phyloP scores from a whole-genome alignment of 1,140 invertebrate genomes.

The Camponotus vicinus region DNA sequence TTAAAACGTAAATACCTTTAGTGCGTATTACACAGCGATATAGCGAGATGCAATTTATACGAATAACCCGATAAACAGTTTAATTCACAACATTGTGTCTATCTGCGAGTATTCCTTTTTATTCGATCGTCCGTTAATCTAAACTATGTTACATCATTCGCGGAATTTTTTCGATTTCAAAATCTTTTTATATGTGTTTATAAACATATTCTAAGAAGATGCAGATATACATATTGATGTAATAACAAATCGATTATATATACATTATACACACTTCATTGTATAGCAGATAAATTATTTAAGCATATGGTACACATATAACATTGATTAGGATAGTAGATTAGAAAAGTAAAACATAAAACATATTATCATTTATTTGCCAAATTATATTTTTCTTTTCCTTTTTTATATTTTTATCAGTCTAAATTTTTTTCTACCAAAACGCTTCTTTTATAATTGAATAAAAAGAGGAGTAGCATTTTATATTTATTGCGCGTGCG shows the following conservation, averaged over 20 bases:
- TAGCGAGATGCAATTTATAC: not conserved
- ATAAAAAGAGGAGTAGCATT: not conserved
- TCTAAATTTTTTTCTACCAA: not conserved
- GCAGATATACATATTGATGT: not conserved
- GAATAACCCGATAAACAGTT: constrained; percentile 33
- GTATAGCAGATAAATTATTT: constrained; percentile 17
- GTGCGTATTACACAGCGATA: not conserved
- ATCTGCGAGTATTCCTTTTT: not conserved
- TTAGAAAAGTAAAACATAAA: not conserved
- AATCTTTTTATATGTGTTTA: not conserved
- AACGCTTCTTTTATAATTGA: not conserved
- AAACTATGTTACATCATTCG: constrained; percentile 13
- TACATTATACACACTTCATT: not conserved
- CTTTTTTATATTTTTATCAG: not conserved
- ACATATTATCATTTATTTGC: not conserved
- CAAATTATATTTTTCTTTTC: not conserved
- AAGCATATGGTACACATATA: not conserved
- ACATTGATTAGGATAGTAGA: not conserved
- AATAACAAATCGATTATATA: not conserved
- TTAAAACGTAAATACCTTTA: constrained; percentile 24
- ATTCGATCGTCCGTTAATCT: not conserved
- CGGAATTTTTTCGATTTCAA: constrained; percentile 26
- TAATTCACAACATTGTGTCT: constrained; percentile 18
- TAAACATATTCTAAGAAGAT: not conserved
- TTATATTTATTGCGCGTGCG: not conserved